Evolutionary conservation across 1,140 invertebrate species (phyloP), one percentile per base, ranked within the genome.

Genomic region (Drosophila virilis): DNA sequence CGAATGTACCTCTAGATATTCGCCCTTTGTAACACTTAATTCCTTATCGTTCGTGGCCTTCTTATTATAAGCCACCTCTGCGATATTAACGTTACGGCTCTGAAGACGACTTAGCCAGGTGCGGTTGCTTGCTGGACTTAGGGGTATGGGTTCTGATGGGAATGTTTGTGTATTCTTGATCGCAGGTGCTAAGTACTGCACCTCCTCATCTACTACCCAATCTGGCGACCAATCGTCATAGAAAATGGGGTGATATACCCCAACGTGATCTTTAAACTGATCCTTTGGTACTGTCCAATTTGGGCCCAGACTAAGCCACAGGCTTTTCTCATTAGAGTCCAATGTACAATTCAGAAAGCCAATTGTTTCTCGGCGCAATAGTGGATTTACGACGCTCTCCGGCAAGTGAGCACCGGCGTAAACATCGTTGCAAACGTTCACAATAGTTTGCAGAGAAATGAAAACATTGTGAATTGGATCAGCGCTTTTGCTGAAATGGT

Each of bases 21-120:
- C 98, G 66, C 98, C 98, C 73, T 98, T 95, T 8, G 97, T 95
- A 0, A 99, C 98, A 28, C 97, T 98, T 51, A 99, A 94, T 92
- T 99, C 98, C 92, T 99, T 99, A 90, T 98, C 96, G 92, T 99
- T 99, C 93, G 98, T 98, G 9, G 97, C 97, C 2, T 97, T 97
- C 77, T 98, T 94, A 5, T 97, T 97, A 93, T 98, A 98, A 13
- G 97, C 97, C 7, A 98, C 98, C 61, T 92, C 80, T 6, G 88
- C 91, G 15, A 92, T 91, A 22, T 90, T 81, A 0, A 91, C 90
- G 54, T 92, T 92, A 32, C 91, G 89, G 42, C 78, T 80, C 54
- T 91, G 70, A 6, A 92, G 48, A 12, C 90, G 80, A 17, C 38
- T 69, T 6, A 91, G 42, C 91, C 91, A 92, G 8, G 91, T 90